phyloP scores from a whole-genome alignment of 2,888 invertebrate species.

The Ashinkailepas kermadecensis region DNA sequence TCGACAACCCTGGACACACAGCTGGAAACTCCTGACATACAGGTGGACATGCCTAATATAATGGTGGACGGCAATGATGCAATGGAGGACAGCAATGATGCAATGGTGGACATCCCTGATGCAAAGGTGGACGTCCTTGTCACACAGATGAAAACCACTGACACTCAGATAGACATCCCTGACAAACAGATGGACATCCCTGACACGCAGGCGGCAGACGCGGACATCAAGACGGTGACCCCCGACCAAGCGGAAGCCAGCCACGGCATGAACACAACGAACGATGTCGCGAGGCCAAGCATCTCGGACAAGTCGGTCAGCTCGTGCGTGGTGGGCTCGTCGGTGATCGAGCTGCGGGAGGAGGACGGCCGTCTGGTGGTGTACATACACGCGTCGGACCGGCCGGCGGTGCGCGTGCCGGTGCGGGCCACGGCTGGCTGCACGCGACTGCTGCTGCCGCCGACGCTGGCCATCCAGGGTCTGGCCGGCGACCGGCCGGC shows the following conservation, averaged over 20 bases:
- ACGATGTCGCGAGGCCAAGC: not conserved
- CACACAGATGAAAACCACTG: no score
- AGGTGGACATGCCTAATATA: no score
- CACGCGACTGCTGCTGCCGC: constrained; percentile 11
- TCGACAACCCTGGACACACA: no score
- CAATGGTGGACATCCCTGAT: no score
- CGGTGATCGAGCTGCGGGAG: not conserved
- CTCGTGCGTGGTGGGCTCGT: not conserved
- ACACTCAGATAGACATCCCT: no score
- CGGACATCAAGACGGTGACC: not conserved
- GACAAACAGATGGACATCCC: no score
- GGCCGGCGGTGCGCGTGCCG: not conserved
- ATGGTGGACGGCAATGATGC: no score
- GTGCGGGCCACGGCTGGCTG: not conserved
- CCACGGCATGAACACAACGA: no score
- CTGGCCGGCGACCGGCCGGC: not conserved
- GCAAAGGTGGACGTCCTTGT: no score
- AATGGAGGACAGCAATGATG: no score
- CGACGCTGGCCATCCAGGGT: not conserved
- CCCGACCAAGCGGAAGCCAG: not conserved
- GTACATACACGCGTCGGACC: not conserved
- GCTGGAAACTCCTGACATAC: no score
- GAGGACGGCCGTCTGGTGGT: constrained; percentile 13
- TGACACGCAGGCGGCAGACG: not conserved
- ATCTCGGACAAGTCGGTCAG: not conserved